Evolutionary conservation across 2,888 invertebrate species (phyloP).

Genomic region (Pollenia griseotomentosa): DNA sequence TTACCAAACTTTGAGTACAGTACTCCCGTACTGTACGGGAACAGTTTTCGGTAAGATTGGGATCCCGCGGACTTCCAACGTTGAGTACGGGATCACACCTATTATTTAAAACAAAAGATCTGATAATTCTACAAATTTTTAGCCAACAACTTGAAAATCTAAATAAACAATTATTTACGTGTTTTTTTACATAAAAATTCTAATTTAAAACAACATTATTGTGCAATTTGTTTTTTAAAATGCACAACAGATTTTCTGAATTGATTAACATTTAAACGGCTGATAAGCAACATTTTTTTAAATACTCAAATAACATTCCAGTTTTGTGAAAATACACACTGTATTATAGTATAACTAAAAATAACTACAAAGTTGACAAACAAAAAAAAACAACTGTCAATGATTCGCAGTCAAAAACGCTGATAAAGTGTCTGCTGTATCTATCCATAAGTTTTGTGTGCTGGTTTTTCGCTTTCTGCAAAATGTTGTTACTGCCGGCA

Average conservation of each 20-base stretch:
- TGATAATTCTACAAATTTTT: too few species aligned
- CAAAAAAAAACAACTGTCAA: neutral
- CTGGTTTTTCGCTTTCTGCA: neutral
- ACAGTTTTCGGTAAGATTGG: too few species aligned
- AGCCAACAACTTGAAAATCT: neutral
- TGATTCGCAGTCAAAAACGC: too few species aligned
- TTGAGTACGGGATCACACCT: too few species aligned
- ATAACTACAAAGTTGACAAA: neutral
- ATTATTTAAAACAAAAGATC: too few species aligned
- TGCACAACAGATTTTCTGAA: neutral
- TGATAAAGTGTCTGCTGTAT: neutral
- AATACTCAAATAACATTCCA: neutral
- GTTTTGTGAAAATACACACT: neutral
- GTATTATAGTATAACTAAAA: neutral
- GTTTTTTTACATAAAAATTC: neutral
- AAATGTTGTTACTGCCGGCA: conserved; percentile 14
- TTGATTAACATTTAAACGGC: conserved; percentile 8
- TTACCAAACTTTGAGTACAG: too few species aligned
- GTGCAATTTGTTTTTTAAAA: conserved; percentile 1
- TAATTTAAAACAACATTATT: conserved; percentile 7
- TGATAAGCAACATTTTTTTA: too few species aligned
- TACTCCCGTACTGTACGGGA: too few species aligned
- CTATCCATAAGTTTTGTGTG: neutral
- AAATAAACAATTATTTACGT: conserved; percentile 21
- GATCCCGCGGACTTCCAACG: too few species aligned